phyloP scores from a whole-genome alignment of 2,888 invertebrate genomes.

The Hetaerina titia region DNA sequence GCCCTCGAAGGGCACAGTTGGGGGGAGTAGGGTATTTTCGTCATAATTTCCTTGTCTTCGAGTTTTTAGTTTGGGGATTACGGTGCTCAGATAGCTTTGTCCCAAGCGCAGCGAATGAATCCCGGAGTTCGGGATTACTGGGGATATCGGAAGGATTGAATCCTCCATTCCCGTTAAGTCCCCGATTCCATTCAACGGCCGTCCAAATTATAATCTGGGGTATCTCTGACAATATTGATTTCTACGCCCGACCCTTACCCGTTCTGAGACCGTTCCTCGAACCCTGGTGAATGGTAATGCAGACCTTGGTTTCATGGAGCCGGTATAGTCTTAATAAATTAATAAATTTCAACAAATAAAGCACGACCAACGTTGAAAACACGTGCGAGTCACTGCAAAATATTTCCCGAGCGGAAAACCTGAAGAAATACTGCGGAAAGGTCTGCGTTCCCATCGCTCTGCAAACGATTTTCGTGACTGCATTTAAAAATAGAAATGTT shows the following conservation, averaged over 20 bases:
- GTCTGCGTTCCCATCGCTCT: no score
- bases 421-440: no score
- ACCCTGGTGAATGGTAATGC: background rate
- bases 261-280: background rate
- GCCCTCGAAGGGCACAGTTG: background rate
- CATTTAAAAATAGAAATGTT: no score
- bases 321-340: background rate
- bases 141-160: conserved; percentile 3
- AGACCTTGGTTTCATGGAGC: background rate
- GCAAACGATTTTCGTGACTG: no score
- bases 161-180: background rate
- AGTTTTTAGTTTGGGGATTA: background rate
- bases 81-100: background rate
- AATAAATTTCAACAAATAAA: no score
- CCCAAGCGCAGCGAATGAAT: background rate
- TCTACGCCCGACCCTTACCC: background rate
- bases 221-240: background rate
- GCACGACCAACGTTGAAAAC: no score
- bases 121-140: background rate
- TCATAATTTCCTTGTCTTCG: background rate
- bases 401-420: no score
- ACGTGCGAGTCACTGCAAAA: no score
- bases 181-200: background rate
- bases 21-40: background rate
- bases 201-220: conserved; percentile 1